A percentile compares a stretch with the other conserved stretches of the same genome.
Conservation (phyloP, 2,888 invertebrate genomes). For the Meta bourneti region DNA sequence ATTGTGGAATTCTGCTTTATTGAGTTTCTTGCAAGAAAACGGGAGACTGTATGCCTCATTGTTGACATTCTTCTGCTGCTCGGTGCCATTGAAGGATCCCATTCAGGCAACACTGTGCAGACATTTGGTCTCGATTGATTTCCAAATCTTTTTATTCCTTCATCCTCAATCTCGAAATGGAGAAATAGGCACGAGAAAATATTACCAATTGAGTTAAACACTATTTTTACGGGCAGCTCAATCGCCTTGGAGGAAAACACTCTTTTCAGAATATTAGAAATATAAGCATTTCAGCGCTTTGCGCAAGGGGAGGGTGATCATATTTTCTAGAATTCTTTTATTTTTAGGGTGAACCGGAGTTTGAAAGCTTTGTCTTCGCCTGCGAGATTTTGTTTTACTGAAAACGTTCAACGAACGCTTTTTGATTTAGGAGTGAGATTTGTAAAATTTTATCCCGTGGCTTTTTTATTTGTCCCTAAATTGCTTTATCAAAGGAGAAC, state of each 20-base stretch:
- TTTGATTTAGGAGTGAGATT: background rate
- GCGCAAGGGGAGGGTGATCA: background rate
- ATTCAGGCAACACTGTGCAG: constrained; percentile 1
- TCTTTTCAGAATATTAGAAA: constrained; percentile 19
- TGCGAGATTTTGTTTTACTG: background rate
- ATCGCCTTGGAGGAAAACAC: constrained; percentile 17
- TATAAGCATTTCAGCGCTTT: background rate
- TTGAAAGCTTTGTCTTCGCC: background rate
- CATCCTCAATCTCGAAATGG: background rate
- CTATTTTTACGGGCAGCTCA: background rate
- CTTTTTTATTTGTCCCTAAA: too few species aligned
- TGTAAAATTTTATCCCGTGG: too few species aligned
- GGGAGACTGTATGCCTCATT: constrained; percentile 12
- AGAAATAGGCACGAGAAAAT: constrained; percentile 14
- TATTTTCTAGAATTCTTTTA: background rate
- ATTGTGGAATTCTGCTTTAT: constrained; percentile 20
- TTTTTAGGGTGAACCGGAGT: background rate
- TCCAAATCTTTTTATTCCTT: constrained; percentile 12
- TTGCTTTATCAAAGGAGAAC: too few species aligned
- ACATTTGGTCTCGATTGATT: constrained; percentile 33
- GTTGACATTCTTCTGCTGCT: constrained; percentile 15
- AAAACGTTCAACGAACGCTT: background rate
- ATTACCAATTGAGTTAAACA: constrained; percentile 50
- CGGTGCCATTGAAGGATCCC: constrained; percentile 14
- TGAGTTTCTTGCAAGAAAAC: constrained; percentile 12